These are phyloP conservation scores for Nannobrachium achirus DNA, from an alignment of 2,113 vertebrate genomes.

Conservation along the genomic window DNA sequence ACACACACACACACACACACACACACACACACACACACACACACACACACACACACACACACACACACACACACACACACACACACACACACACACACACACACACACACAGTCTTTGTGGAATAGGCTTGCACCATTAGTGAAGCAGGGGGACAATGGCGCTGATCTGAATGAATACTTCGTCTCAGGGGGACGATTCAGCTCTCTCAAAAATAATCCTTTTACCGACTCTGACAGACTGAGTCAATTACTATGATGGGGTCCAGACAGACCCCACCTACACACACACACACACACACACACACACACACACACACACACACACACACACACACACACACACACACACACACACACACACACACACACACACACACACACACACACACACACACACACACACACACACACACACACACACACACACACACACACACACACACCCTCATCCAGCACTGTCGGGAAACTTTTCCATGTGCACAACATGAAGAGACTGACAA, in stretches of 20 bases:
- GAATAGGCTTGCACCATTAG: background rate
- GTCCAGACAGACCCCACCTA: background rate
- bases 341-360: background rate
- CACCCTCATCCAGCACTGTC: too few relatives aligned
- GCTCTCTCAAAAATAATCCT: constrained; percentile 11
- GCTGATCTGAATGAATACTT: background rate
- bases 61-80: constrained; percentile 4
- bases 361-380: background rate
- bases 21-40: background rate
- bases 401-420: too few relatives aligned
- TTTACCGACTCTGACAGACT: constrained; percentile 8
- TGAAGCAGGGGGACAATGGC: background rate
- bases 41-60: background rate
- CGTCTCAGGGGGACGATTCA: background rate
- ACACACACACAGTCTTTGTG: background rate
- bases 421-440: too few relatives aligned
- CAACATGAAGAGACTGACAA: too few relatives aligned
- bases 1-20: background rate
- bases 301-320: background rate
- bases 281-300: background rate
- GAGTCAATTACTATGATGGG: background rate
- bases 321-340: background rate
- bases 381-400: background rate
- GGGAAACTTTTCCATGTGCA: too few relatives aligned
- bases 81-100: background rate